Percentiles rank a stretch among this genome's conserved stretches.
phyloP scores from a whole-genome alignment of 1,140 invertebrate genomes.

The Zaprionus inermis region DNA sequence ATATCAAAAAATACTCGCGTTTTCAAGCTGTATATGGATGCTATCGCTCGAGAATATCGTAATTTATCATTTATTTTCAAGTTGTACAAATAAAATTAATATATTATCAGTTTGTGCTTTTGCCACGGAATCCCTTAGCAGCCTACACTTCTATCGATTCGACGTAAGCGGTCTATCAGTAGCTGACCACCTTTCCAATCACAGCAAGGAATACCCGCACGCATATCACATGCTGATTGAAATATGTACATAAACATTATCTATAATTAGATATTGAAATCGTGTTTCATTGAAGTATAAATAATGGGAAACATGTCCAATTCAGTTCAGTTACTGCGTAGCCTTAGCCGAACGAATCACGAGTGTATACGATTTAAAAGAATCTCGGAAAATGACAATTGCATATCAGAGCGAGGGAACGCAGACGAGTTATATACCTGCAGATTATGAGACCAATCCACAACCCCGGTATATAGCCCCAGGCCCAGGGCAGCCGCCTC shows the following conservation, averaged over 20 bases:
- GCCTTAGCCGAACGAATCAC: conserved; percentile 19
- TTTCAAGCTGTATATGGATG: too few species aligned
- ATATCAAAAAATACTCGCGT: too few species aligned
- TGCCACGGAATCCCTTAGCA: neutral
- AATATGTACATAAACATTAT: conserved; percentile 24
- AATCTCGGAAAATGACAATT: conserved; percentile 19
- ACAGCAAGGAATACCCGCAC: neutral
- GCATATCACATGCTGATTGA: conserved; percentile 28
- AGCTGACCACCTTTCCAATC: conserved; percentile 3
- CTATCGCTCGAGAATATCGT: too few species aligned
- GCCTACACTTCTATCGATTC: neutral
- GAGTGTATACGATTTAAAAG: neutral
- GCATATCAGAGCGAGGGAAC: neutral
- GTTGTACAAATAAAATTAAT: neutral
- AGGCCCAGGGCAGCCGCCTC: neutral
- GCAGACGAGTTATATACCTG: conserved; percentile 10
- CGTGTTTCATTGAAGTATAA: conserved; percentile 20
- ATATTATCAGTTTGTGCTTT: neutral
- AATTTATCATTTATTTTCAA: neutral
- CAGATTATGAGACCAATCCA: neutral
- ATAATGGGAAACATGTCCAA: neutral
- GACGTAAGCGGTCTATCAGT: neutral
- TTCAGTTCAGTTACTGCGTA: conserved; percentile 23
- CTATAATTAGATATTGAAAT: conserved; percentile 43
- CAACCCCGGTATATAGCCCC: neutral